These are phyloP conservation scores for Sesamia inferens DNA, from an alignment of 2,888 invertebrate species.

Conservation along the genomic window DNA sequence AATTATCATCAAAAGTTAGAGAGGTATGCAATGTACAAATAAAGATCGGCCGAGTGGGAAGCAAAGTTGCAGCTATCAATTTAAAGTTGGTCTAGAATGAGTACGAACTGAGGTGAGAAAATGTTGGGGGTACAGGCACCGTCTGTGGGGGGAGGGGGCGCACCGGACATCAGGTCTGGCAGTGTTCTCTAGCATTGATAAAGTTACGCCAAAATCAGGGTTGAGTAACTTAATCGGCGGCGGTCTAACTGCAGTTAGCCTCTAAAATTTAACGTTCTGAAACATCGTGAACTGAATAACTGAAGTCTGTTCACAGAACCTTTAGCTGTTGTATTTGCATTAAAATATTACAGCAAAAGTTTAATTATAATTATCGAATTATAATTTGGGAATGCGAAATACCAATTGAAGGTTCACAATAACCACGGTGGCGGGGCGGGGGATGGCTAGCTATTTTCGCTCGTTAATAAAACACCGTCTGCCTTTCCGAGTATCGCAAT, in stretches of 20 bases:
- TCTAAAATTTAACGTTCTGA: slow-evolving; percentile 67
- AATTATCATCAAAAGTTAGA: slow-evolving; percentile 76
- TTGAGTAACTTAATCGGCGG: slow-evolving; percentile 73
- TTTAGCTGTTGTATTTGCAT: slow-evolving; percentile 20
- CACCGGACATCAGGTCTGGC: slow-evolving; percentile 70
- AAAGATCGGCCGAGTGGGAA: slow-evolving; percentile 81
- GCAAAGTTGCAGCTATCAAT: slow-evolving; percentile 85
- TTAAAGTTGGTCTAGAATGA: slow-evolving; percentile 84
- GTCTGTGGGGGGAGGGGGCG: slow-evolving; percentile 61
- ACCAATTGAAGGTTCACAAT: slow-evolving; percentile 12
- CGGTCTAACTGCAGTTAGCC: slow-evolving; percentile 68
- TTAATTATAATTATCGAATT: slow-evolving; percentile 22
- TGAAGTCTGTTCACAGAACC: slow-evolving; percentile 17
- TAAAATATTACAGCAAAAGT: too few species aligned
- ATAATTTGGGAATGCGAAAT: slow-evolving; percentile 22
- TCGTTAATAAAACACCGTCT: slow-evolving; percentile 65
- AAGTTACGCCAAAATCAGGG: slow-evolving; percentile 75
- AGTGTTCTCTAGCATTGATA: slow-evolving; percentile 75
- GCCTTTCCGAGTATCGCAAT: slow-evolving; percentile 63
- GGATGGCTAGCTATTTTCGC: slow-evolving; percentile 55
- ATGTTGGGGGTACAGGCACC: slow-evolving; percentile 66
- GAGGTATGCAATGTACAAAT: slow-evolving; percentile 80
- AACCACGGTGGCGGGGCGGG: neutral
- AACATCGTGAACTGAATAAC: slow-evolving; percentile 53
- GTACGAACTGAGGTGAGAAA: slow-evolving; percentile 82